Conservation (phyloP, 2,113 vertebrate genomes). For the Urocitellus parryii region DNA sequence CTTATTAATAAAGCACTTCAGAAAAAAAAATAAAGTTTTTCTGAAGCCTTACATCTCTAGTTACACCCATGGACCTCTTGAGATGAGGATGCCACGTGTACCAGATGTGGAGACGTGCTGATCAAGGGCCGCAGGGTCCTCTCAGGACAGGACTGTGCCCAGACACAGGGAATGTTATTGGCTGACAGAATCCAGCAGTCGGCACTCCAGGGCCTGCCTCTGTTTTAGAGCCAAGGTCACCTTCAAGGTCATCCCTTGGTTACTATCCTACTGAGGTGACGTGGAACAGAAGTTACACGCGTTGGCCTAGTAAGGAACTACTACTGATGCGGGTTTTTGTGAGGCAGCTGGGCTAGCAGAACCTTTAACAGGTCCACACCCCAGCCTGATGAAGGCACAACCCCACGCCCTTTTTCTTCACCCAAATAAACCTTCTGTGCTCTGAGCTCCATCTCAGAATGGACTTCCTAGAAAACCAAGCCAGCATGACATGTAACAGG, state of each 20-base stretch:
- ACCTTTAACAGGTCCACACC: background rate
- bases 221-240: background rate
- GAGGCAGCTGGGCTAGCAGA: background rate
- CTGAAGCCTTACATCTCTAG: background rate
- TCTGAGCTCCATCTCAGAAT: background rate
- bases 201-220: background rate
- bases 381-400: background rate
- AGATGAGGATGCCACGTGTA: background rate
- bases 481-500: background rate
- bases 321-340: background rate
- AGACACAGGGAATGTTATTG: background rate
- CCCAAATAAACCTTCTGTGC: background rate
- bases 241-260: background rate
- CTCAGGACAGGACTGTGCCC: background rate
- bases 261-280: background rate
- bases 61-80: background rate
- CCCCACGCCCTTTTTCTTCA: background rate
- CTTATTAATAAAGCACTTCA: conserved; percentile 4
- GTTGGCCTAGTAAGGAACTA: background rate
- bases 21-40: background rate
- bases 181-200: background rate
- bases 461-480: background rate
- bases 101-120: background rate
- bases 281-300: background rate
- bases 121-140: background rate